These are phyloP conservation scores for Saccostrea echinata DNA, from an alignment of 1,140 invertebrate species.

Conservation along the genomic window DNA sequence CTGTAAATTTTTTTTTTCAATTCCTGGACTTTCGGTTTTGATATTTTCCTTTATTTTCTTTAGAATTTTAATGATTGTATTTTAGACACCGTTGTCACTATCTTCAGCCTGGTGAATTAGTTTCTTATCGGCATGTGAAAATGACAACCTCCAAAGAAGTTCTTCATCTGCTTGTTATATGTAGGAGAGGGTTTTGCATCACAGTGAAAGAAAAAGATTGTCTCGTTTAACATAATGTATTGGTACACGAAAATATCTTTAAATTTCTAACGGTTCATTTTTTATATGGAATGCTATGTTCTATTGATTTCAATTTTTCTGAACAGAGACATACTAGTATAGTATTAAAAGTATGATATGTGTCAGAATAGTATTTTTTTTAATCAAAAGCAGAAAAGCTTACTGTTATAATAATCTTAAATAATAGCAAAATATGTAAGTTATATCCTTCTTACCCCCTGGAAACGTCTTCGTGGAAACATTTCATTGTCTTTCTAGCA, in stretches of 20 bases:
- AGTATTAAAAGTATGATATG: no score
- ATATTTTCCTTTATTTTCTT: constrained; percentile 34
- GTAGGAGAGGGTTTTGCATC: background rate
- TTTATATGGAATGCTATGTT: no score
- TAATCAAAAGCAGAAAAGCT: no score
- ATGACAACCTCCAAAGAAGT: constrained; percentile 47
- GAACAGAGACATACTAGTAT: no score
- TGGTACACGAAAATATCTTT: no score
- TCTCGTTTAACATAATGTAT: no score
- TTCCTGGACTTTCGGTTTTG: constrained; percentile 23
- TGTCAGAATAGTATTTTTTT: no score
- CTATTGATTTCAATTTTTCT: no score
- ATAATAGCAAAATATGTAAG: background rate
- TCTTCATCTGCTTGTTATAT: background rate
- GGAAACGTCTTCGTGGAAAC: constrained; percentile 12
- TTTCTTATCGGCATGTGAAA: constrained; percentile 47
- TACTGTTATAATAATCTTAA: background rate
- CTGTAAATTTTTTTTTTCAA: constrained; percentile 47
- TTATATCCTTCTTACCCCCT: background rate
- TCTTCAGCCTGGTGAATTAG: constrained; percentile 26
- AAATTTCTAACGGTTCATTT: no score
- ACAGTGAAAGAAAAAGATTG: background rate
- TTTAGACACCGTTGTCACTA: constrained; percentile 3
- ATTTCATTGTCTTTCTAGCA: background rate
- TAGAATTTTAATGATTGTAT: constrained; percentile 37